Conservation (phyloP, 2,888 invertebrate genomes). For the Sycophila texana region DNA sequence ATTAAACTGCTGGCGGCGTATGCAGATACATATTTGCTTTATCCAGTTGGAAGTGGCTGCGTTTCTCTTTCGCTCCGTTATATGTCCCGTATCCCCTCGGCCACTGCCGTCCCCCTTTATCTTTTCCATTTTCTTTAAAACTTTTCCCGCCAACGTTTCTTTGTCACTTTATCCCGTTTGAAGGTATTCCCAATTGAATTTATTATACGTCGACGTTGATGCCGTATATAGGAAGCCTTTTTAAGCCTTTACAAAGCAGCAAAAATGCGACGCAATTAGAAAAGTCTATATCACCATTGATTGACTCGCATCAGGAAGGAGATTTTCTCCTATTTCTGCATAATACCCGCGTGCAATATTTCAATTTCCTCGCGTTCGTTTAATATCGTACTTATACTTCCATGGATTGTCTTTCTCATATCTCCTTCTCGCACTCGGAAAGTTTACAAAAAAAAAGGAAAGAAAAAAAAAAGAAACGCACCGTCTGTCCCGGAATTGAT, state of each 20-base stretch:
- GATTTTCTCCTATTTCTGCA: too few species aligned
- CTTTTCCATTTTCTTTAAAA: slow-evolving; percentile 28
- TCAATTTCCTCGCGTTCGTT: too few species aligned
- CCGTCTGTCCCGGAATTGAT: neutral
- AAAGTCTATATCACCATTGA: too few species aligned
- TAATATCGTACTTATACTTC: neutral
- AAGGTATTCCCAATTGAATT: slow-evolving; percentile 16
- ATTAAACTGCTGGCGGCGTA: slow-evolving; percentile 51
- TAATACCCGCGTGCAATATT: too few species aligned
- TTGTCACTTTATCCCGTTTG: neutral
- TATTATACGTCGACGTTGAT: too few species aligned
- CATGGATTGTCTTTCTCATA: neutral
- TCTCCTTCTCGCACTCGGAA: neutral
- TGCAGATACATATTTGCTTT: slow-evolving; percentile 55
- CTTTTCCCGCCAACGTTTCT: neutral
- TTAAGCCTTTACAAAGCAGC: too few species aligned
- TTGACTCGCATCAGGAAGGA: too few species aligned
- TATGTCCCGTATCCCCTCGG: neutral
- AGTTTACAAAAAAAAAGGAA: neutral
- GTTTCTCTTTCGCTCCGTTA: neutral
- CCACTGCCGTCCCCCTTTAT: slow-evolving; percentile 26
- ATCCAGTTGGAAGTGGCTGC: slow-evolving; percentile 39
- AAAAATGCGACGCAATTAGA: too few species aligned
- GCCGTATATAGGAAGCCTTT: too few species aligned
- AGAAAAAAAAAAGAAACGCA: neutral